phyloP scores from a whole-genome alignment of 2,797 vertebrate species.

The Coregonus ussuriensis region DNA sequence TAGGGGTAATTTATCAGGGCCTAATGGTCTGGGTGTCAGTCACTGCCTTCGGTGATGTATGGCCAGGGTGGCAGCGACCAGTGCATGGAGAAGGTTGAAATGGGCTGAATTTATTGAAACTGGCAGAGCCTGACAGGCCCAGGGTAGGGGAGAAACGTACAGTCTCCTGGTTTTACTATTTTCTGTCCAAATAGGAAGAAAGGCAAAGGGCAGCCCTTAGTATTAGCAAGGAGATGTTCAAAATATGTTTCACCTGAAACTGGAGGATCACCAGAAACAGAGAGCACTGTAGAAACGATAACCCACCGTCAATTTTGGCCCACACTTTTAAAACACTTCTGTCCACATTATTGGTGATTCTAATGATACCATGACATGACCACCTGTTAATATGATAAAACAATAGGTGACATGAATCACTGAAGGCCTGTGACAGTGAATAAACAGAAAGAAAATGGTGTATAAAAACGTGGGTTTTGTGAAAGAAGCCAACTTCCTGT shows the following conservation, averaged over 20 bases:
- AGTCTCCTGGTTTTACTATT: constrained; percentile 42
- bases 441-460: background rate
- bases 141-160: constrained; percentile 6
- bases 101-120: constrained; percentile 54
- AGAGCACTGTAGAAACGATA: constrained; percentile 30
- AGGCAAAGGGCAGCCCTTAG: background rate
- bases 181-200: background rate
- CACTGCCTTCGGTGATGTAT: constrained; percentile 56
- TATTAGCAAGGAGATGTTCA: background rate
- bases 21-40: constrained; percentile 56
- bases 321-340: constrained; percentile 44
- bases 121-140: constrained; percentile 32
- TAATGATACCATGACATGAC: background rate
- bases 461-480: background rate
- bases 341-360: constrained; percentile 6
- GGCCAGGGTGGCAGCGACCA: constrained; percentile 44
- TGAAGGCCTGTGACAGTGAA: background rate
- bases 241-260: too few species aligned
- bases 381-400: background rate
- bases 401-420: background rate
- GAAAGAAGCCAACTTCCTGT: background rate
- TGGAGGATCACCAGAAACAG: background rate
- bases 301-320: constrained; percentile 25
- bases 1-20: constrained; percentile 56
- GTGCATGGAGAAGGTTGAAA: constrained; percentile 12